Evolutionary conservation across 1,140 invertebrate species (phyloP).

Genomic region (Scaptomyza graminum): DNA sequence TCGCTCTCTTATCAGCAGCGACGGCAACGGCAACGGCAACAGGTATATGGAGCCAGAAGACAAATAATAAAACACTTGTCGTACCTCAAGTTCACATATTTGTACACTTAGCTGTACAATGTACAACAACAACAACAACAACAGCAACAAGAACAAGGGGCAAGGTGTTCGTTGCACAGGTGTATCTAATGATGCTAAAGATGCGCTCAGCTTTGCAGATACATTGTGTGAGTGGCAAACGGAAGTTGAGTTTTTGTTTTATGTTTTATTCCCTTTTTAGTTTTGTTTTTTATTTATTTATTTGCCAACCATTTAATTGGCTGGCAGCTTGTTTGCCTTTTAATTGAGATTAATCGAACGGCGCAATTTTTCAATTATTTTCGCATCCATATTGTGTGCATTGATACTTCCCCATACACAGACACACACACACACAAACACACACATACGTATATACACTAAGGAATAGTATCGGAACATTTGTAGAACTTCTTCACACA

Average conservation of each 20-base stretch:
- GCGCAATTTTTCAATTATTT: slow-evolving; percentile 59
- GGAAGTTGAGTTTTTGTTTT: slow-evolving; percentile 30
- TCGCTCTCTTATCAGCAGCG: slow-evolving; percentile 26
- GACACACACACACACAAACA: slow-evolving; percentile 4
- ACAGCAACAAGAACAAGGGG: background rate
- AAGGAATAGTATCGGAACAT: slow-evolving; percentile 1
- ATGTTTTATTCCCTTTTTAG: background rate
- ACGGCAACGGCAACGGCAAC: too few relatives aligned
- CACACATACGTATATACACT: background rate
- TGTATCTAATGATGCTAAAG: slow-evolving; percentile 57
- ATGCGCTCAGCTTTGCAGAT: slow-evolving; percentile 32
- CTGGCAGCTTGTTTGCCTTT: slow-evolving; percentile 55
- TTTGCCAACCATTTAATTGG: slow-evolving; percentile 54
- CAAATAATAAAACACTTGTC: slow-evolving; percentile 65
- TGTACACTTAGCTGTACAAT: slow-evolving; percentile 41
- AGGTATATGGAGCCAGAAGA: slow-evolving; percentile 28
- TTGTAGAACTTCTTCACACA: background rate
- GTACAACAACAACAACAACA: too few relatives aligned
- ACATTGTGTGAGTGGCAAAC: slow-evolving; percentile 24
- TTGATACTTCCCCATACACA: background rate
- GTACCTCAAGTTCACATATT: slow-evolving; percentile 70
- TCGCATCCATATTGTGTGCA: too few relatives aligned
- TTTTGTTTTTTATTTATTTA: slow-evolving; percentile 3
- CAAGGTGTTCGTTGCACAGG: slow-evolving; percentile 48
- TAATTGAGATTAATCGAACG: slow-evolving; percentile 74